These are phyloP conservation scores for Phataginus tricuspis DNA, from an alignment of 2,797 vertebrate species.

Conservation along the genomic window DNA sequence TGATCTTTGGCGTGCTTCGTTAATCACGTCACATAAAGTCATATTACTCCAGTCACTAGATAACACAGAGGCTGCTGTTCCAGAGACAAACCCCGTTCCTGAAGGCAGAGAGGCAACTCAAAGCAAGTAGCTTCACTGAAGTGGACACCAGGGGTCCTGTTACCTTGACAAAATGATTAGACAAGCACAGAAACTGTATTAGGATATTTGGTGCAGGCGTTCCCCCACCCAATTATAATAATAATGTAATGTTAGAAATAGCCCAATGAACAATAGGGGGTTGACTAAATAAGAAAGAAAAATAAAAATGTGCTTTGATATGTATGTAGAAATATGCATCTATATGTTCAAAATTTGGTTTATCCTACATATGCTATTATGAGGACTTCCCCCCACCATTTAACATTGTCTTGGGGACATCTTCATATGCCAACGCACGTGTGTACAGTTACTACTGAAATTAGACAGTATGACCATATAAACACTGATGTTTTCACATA, in stretches of 20 bases:
- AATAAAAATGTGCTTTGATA: background rate
- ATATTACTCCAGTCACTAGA: slow-evolving; percentile 8
- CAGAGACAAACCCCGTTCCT: background rate
- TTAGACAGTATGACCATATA: background rate
- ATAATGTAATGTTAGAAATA: background rate
- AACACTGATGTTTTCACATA: background rate
- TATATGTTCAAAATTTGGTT: background rate
- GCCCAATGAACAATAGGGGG: background rate
- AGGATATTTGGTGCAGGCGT: background rate
- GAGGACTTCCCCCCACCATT: fast-evolving
- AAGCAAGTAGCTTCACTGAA: background rate
- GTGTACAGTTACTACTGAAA: background rate
- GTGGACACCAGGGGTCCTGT: background rate
- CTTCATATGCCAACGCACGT: background rate
- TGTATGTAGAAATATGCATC: background rate
- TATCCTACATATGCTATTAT: background rate
- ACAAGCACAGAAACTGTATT: background rate
- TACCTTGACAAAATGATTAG: slow-evolving; percentile 24
- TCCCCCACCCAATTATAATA: background rate
- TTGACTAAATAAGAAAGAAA: background rate
- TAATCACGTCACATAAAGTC: slow-evolving; percentile 16
- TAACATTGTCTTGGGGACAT: background rate
- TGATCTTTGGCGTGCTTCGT: background rate
- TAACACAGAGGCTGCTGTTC: background rate
- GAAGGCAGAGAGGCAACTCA: background rate